These are phyloP conservation scores for Belonocnema kinseyi DNA, from an alignment of 1,140 invertebrate species.

Conservation along the genomic window DNA sequence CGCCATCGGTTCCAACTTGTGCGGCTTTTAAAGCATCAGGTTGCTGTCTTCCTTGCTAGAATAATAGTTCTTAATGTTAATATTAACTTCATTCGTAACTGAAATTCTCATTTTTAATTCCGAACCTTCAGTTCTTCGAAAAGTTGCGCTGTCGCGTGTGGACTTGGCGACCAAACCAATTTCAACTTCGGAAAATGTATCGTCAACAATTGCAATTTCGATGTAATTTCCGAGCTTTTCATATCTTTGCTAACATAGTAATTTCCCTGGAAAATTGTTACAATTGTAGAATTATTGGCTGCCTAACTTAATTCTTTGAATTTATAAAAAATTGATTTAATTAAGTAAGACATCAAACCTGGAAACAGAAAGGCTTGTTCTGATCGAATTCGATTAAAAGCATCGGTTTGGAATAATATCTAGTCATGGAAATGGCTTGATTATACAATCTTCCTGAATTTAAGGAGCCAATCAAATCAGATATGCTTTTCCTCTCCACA, in stretches of 20 bases:
- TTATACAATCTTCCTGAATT: slow-evolving; percentile 96
- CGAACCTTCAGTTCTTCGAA: slow-evolving; percentile 91
- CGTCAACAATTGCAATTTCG: slow-evolving; percentile 93
- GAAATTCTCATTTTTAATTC: slow-evolving; percentile 11
- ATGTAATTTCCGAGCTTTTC: slow-evolving; percentile 85
- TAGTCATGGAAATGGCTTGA: slow-evolving; percentile 93
- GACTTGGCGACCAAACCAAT: slow-evolving; percentile 96
- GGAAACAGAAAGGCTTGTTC: slow-evolving; percentile 92
- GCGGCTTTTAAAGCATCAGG: slow-evolving; percentile 84
- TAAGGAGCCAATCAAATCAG: slow-evolving; percentile 97
- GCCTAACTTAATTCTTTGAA: not conserved
- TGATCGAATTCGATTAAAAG: slow-evolving; percentile 98
- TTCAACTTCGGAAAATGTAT: slow-evolving; percentile 95
- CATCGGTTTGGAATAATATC: slow-evolving; percentile 91
- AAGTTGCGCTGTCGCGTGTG: slow-evolving; percentile 95
- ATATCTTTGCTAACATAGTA: slow-evolving; percentile 87
- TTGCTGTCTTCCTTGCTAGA: slow-evolving; percentile 84
- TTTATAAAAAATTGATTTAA: slow-evolving; percentile 12
- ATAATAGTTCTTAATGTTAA: too few relatives aligned
- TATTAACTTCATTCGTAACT: not conserved
- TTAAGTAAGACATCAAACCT: slow-evolving; percentile 76
- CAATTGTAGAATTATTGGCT: not conserved
- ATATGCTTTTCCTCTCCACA: slow-evolving; percentile 97
- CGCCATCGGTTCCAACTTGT: slow-evolving; percentile 80
- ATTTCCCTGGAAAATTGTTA: slow-evolving; percentile 79